A percentile compares a stretch with the other conserved stretches of the same genome.
These are phyloP conservation scores for Ormyrus nitidulus DNA, from an alignment of 2,888 invertebrate genomes.

Conservation along the genomic window DNA sequence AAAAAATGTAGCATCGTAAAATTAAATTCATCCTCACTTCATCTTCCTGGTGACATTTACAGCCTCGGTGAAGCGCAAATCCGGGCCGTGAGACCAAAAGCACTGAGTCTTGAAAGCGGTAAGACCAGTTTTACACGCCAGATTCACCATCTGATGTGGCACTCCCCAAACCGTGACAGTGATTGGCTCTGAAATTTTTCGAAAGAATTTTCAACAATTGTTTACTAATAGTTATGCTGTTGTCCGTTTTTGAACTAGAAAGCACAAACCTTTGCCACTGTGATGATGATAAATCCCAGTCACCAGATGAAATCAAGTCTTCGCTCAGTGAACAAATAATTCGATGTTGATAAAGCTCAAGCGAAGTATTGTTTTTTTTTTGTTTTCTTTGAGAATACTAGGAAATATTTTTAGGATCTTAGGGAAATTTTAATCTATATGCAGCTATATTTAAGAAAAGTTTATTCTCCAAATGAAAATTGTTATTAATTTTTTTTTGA, in stretches of 20 bases:
- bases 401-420: too few relatives aligned
- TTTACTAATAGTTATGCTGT: constrained; percentile 25
- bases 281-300: constrained; percentile 47
- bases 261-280: constrained; percentile 39
- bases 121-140: constrained; percentile 69
- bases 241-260: background rate
- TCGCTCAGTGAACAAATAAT: constrained; percentile 41
- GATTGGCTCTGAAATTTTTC: constrained; percentile 68
- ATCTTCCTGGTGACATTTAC: constrained; percentile 56
- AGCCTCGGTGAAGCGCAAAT: constrained; percentile 54
- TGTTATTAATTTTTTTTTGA: too few relatives aligned
- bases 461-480: too few relatives aligned
- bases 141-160: constrained; percentile 70
- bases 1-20: background rate
- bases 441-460: too few relatives aligned
- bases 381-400: too few relatives aligned
- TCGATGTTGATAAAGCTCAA: constrained; percentile 55
- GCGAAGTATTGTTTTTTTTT: constrained; percentile 38
- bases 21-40: constrained; percentile 59
- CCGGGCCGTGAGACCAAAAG: constrained; percentile 69
- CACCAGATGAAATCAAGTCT: constrained; percentile 57
- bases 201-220: too few relatives aligned
- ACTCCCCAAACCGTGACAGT: constrained; percentile 70
- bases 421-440: too few relatives aligned
- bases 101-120: constrained; percentile 65